Percentiles rank a stretch among this genome's conserved stretches.
These are phyloP conservation scores for Struthio camelus DNA, from an alignment of 2,113 vertebrate genomes.

Conservation along the genomic window DNA sequence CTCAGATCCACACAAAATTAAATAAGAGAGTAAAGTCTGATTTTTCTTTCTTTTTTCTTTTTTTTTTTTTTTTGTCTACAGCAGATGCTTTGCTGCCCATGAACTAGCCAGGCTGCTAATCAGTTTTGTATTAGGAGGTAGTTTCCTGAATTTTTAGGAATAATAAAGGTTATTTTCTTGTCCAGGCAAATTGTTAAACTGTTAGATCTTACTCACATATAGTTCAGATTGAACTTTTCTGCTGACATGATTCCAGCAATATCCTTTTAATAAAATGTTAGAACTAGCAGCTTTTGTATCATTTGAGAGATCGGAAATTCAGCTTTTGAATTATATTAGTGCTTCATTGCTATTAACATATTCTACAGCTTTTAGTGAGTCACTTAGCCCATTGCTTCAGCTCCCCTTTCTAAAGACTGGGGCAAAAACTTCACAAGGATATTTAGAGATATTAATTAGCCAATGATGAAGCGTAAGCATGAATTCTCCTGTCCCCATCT, in stretches of 20 bases:
- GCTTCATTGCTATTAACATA: neutral
- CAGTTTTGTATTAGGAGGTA: neutral
- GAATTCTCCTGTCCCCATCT: neutral
- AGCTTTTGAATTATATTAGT: neutral
- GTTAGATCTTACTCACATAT: neutral
- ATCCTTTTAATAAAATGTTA: neutral
- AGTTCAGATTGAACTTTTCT: neutral
- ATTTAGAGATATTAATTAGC: constrained; percentile 14
- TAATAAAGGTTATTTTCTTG: neutral
- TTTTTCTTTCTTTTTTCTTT: no score
- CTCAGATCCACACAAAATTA: neutral
- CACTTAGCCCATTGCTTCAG: neutral
- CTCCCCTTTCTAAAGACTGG: neutral
- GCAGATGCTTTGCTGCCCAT: neutral
- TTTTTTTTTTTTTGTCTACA: no score
- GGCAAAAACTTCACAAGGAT: neutral
- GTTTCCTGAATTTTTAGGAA: neutral
- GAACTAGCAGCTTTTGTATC: neutral
- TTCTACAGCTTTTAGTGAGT: neutral
- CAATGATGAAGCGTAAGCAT: neutral
- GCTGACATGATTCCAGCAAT: neutral
- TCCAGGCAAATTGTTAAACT: neutral
- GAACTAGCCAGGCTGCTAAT: neutral
- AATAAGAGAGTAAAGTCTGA: neutral
- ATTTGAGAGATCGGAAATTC: neutral